Percentiles rank a stretch among this genome's conserved stretches.
Evolutionary conservation across 2,797 vertebrate genomes (phyloP).

Genomic region (Limosa lapponica): DNA sequence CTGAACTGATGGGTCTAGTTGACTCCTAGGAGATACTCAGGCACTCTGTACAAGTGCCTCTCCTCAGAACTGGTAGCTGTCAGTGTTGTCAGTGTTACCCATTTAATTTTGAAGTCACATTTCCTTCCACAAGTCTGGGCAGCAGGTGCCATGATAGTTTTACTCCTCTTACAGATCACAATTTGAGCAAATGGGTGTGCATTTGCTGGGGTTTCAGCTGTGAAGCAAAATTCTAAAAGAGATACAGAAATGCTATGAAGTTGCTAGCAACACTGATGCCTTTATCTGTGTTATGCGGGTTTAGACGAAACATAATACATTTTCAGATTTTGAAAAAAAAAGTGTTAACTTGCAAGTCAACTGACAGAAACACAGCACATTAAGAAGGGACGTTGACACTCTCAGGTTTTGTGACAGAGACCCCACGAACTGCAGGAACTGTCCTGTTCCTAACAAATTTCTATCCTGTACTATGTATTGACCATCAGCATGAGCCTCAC

Average conservation of each 20-base stretch:
- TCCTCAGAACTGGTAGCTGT: background rate
- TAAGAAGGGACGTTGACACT: background rate
- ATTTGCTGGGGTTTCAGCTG: background rate
- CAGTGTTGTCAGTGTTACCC: background rate
- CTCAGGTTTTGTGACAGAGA: background rate
- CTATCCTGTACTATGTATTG: background rate
- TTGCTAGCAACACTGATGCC: background rate
- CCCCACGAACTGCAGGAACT: background rate
- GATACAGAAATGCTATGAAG: background rate
- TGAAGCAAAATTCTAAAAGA: background rate
- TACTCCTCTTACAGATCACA: background rate
- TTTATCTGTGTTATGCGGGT: background rate
- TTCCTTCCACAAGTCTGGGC: background rate
- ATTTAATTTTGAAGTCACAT: background rate
- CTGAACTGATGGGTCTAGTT: background rate
- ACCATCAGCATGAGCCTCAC: background rate
- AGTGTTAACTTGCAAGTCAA: background rate
- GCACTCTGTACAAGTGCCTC: background rate
- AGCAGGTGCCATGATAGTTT: background rate
- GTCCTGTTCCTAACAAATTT: background rate
- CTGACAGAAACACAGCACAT: background rate
- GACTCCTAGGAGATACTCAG: background rate
- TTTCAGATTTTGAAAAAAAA: background rate
- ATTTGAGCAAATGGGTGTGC: background rate
- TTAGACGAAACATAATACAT: background rate